phyloP scores from a whole-genome alignment of 2,797 vertebrate genomes.

The Sternotherus odoratus region DNA sequence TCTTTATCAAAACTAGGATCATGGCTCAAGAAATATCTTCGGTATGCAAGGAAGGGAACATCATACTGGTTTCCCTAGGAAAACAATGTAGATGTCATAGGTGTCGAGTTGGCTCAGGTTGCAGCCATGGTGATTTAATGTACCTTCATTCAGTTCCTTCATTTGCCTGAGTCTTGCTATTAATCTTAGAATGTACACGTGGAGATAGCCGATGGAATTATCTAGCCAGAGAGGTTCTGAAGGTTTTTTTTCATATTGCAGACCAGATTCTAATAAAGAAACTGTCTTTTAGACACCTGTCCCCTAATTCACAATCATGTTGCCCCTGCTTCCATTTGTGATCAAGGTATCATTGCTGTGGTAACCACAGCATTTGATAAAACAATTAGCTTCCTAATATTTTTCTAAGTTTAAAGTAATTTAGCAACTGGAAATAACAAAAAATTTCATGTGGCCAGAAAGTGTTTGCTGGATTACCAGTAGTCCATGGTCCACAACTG shows the following conservation, averaged over 20 bases:
- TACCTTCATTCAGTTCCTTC: neutral
- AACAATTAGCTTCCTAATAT: no score
- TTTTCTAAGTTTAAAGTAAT: no score
- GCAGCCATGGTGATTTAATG: neutral
- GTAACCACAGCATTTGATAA: neutral
- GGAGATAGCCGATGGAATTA: neutral
- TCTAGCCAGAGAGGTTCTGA: neutral
- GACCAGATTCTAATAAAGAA: neutral
- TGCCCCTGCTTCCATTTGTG: no score
- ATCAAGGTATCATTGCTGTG: neutral
- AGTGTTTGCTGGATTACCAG: neutral
- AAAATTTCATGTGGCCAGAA: neutral
- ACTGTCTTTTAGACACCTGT: neutral
- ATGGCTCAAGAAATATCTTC: neutral
- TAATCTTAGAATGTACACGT: accelerated
- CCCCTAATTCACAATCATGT: neutral
- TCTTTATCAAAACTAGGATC: neutral
- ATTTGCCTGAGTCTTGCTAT: neutral
- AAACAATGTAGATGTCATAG: neutral
- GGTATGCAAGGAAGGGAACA: neutral
- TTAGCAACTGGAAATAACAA: neutral
- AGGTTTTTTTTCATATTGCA: neutral
- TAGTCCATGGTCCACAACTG: neutral
- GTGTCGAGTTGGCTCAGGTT: neutral
- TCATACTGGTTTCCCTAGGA: neutral